Evolutionary conservation across 37 sponge, comb jelly and placozoan species (phyloP).

Genomic region (Ianthella basta): DNA sequence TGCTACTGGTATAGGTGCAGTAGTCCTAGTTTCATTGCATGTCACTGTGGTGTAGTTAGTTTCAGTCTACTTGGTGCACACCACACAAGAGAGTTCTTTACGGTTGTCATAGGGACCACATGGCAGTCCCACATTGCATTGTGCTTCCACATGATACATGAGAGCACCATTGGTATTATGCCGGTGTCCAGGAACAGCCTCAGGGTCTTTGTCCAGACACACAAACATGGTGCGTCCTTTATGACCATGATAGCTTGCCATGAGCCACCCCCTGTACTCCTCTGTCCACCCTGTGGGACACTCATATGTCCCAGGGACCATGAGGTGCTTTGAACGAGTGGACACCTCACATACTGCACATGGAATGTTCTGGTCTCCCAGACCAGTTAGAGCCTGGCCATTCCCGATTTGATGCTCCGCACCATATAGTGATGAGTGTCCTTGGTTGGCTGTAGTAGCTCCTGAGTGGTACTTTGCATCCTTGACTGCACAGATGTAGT

Average conservation of each 20-base stretch:
- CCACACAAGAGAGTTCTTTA: conserved; percentile 61
- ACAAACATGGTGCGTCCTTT: conserved; percentile 35
- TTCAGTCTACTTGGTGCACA: conserved; percentile 51
- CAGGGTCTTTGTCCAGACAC: conserved; percentile 63
- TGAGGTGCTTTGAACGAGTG: conserved; percentile 28
- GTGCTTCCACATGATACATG: conserved; percentile 49
- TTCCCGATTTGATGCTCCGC: conserved; percentile 30
- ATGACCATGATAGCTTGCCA: conserved; percentile 16
- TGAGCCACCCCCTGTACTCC: conserved; percentile 68
- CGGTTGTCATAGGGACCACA: conserved; percentile 48
- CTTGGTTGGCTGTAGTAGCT: background rate
- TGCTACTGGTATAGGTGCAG: too few species aligned
- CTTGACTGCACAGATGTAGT: conserved; percentile 49
- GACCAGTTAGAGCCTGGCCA: conserved; percentile 1
- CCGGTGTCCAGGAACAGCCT: conserved; percentile 27
- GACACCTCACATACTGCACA: conserved; percentile 64
- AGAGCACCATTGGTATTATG: conserved; percentile 36
- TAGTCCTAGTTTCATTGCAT: too few species aligned
- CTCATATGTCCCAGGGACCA: conserved; percentile 49
- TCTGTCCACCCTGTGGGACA: conserved; percentile 55
- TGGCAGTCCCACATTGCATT: conserved; percentile 41
- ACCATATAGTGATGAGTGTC: conserved; percentile 28
- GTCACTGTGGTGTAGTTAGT: too few species aligned
- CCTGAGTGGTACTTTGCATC: conserved; percentile 36
- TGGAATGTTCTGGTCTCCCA: conserved; percentile 42